Percentiles rank a stretch among this genome's conserved stretches.
These are phyloP conservation scores for Parauchenoglanis ngamensis DNA, from an alignment of 2,797 vertebrate genomes.

Conservation along the genomic window DNA sequence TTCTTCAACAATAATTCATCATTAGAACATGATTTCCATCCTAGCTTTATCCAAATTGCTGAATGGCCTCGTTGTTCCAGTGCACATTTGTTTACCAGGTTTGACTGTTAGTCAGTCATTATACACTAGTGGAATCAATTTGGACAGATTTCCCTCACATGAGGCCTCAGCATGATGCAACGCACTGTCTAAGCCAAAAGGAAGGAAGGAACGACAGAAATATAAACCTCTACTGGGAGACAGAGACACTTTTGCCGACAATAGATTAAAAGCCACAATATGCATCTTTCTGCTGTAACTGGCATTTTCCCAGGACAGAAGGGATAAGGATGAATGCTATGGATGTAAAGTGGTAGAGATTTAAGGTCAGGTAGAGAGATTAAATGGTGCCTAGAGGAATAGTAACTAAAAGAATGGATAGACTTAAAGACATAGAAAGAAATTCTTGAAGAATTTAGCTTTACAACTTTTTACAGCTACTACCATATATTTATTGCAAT, in stretches of 20 bases:
- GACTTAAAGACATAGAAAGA: too few species aligned
- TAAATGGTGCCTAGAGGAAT: background rate
- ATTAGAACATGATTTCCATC: conserved; percentile 29
- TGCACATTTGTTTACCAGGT: conserved; percentile 21
- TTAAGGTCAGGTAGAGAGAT: background rate
- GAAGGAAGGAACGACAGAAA: background rate
- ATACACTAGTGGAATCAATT: conserved; percentile 30
- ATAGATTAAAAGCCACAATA: background rate
- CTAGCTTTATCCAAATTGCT: background rate
- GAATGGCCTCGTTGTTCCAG: conserved; percentile 3
- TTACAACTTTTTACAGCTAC: background rate
- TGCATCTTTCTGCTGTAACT: background rate
- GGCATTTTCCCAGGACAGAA: background rate
- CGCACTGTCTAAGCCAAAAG: background rate
- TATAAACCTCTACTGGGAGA: background rate
- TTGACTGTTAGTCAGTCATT: conserved; percentile 38
- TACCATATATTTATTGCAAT: background rate
- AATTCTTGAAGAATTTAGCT: background rate
- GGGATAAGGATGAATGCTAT: background rate
- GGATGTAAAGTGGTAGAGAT: background rate
- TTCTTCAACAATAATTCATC: conserved; percentile 11
- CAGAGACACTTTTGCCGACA: background rate
- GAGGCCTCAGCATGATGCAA: conserved; percentile 31
- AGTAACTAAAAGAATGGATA: background rate
- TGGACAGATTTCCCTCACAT: conserved; percentile 24